Evolutionary conservation across 1,140 invertebrate species (phyloP).

Genomic region (Chlorops oryzae): DNA sequence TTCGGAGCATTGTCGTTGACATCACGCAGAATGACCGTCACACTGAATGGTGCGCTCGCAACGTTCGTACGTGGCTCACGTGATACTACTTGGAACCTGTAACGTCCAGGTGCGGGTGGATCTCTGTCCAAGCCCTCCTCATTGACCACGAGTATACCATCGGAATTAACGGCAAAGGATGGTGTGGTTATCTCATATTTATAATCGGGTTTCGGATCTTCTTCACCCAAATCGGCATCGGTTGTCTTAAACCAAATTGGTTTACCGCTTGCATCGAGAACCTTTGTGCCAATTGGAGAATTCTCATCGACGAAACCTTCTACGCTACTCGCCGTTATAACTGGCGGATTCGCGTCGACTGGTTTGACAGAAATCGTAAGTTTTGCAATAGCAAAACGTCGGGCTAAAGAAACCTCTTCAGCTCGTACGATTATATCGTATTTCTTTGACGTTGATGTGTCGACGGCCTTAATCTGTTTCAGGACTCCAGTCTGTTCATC

Average conservation of each 20-base stretch:
- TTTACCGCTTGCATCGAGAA: conserved; percentile 60
- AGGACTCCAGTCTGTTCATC: conserved; percentile 72
- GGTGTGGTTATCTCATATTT: conserved; percentile 77
- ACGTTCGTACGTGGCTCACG: conserved; percentile 69
- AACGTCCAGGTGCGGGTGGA: conserved; percentile 75
- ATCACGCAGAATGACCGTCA: conserved; percentile 72
- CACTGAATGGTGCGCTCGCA: conserved; percentile 71
- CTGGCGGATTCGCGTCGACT: conserved; percentile 77
- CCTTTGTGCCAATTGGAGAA: conserved; percentile 72
- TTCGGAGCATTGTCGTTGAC: conserved; percentile 80
- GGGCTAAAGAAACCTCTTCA: conserved; percentile 70
- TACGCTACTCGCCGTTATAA: conserved; percentile 62
- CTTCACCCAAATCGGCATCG: conserved; percentile 75
- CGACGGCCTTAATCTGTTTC: conserved; percentile 71
- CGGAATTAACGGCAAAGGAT: conserved; percentile 71
- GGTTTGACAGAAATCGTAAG: conserved; percentile 73
- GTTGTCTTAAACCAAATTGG: conserved; percentile 68
- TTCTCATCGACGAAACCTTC: conserved; percentile 82
- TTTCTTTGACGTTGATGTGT: conserved; percentile 62
- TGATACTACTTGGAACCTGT: conserved; percentile 72
- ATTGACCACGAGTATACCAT: conserved; percentile 69
- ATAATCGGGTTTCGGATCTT: conserved; percentile 68
- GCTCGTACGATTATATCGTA: conserved; percentile 69
- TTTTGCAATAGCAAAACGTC: conserved; percentile 74
- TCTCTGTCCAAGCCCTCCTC: conserved; percentile 80